A percentile compares a stretch with the other conserved stretches of the same genome.
Evolutionary conservation across 2,797 vertebrate species (phyloP).

Genomic region (Streptopelia turtur): DNA sequence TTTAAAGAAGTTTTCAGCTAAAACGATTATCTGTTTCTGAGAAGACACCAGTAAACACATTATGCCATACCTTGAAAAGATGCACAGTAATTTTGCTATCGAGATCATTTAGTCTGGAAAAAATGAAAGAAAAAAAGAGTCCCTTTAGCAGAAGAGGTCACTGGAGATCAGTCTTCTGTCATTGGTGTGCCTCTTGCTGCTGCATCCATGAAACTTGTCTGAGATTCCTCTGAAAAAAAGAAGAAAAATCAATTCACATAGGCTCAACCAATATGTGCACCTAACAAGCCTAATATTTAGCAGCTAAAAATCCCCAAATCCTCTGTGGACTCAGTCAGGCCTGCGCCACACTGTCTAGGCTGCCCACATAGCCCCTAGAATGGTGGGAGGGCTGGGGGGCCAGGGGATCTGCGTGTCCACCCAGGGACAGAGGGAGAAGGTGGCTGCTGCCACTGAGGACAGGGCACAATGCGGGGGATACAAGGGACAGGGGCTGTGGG

Average conservation of each 20-base stretch:
- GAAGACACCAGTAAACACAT: not conserved
- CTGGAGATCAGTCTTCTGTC: not conserved
- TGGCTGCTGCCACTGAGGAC: not conserved
- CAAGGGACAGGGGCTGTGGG: not conserved
- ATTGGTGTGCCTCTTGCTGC: not conserved
- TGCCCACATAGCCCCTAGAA: not conserved
- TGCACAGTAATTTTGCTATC: not conserved
- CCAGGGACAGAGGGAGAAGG: no score
- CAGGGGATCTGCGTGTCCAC: fast-evolving
- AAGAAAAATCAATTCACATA: not conserved
- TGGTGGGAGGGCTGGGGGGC: not conserved
- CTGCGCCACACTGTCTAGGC: fast-evolving
- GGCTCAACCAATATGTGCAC: not conserved
- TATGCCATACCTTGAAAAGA: not conserved
- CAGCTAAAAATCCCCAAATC: not conserved
- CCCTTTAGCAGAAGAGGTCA: not conserved
- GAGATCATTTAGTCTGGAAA: not conserved
- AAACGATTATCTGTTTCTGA: not conserved
- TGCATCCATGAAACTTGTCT: not conserved
- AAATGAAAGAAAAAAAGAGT: not conserved
- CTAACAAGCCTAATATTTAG: not conserved
- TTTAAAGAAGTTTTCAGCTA: not conserved
- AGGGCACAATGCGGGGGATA: fast-evolving
- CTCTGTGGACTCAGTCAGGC: not conserved
- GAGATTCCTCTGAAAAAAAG: not conserved